phyloP scores from a whole-genome alignment of 2,888 invertebrate species.

The Cheilosia impressa region DNA sequence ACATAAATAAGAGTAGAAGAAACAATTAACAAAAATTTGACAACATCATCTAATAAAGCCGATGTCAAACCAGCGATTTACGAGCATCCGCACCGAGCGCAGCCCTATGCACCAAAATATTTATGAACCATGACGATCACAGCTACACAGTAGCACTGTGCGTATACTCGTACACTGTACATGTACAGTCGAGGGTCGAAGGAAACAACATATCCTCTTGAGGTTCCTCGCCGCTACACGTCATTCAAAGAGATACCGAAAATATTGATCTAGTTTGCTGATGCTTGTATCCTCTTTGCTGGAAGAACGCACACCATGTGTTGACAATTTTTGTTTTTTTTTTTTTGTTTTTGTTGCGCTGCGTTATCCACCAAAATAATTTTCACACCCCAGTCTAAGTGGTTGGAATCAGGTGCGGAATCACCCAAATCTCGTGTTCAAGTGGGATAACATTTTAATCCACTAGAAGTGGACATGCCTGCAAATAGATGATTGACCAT shows the following conservation, averaged over 20 bases:
- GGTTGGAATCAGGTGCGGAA: slow-evolving; percentile 64
- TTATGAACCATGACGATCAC: slow-evolving; percentile 72
- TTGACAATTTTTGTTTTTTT: slow-evolving; percentile 49
- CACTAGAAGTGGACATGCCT: slow-evolving; percentile 23
- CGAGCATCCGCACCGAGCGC: slow-evolving; percentile 69
- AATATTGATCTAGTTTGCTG: slow-evolving; percentile 74
- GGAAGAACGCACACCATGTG: slow-evolving; percentile 56
- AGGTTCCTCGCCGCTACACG: slow-evolving; percentile 11
- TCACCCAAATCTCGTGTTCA: slow-evolving; percentile 38
- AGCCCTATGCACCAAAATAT: slow-evolving; percentile 65
- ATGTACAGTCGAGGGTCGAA: slow-evolving; percentile 36
- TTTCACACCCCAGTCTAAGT: slow-evolving; percentile 66
- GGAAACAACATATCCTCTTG: slow-evolving; percentile 50
- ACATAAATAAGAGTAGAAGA: slow-evolving; percentile 68
- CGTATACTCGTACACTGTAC: neutral
- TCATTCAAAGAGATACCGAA: slow-evolving; percentile 70
- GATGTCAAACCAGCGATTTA: slow-evolving; percentile 70
- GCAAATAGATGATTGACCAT: slow-evolving; percentile 65
- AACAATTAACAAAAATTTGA: slow-evolving; percentile 75
- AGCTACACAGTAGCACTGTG: slow-evolving; percentile 38
- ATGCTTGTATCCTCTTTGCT: slow-evolving; percentile 66
- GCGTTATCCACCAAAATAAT: slow-evolving; percentile 27
- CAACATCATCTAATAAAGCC: slow-evolving; percentile 72
- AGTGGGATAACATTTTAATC: slow-evolving; percentile 56
- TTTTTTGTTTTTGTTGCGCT: neutral